These are phyloP conservation scores for Sericinus montela DNA, from an alignment of 2,888 invertebrate species.

Conservation along the genomic window DNA sequence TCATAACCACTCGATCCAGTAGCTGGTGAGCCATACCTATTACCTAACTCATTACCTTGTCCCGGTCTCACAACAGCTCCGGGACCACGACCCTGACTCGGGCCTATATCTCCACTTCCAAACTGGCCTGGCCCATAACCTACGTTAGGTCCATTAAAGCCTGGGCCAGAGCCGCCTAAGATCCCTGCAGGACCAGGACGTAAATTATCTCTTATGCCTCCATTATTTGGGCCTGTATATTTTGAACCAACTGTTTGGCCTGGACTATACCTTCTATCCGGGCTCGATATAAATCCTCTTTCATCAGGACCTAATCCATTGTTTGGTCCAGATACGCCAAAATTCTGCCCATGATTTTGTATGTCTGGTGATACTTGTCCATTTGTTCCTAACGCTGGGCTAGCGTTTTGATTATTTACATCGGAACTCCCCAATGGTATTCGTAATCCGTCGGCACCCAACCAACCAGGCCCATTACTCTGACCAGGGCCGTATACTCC, in stretches of 20 bases:
- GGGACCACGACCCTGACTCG: conserved; percentile 1
- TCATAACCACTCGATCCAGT: conserved; percentile 1
- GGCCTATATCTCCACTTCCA: conserved; percentile 20
- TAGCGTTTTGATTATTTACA: neutral
- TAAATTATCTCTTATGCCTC: neutral
- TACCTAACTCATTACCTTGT: neutral
- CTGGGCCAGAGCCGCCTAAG: neutral
- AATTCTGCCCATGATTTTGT: neutral
- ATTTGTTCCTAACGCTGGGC: conserved; percentile 3
- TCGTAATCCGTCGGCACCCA: neutral
- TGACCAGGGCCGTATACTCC: conserved; percentile 16
- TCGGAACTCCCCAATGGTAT: neutral
- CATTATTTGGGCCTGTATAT: conserved; percentile 20
- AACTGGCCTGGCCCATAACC: conserved; percentile 6
- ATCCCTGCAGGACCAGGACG: neutral
- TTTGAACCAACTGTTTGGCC: conserved; percentile 27
- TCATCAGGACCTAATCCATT: conserved; percentile 10
- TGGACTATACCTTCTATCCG: conserved; percentile 12
- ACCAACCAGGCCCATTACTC: conserved; percentile 1
- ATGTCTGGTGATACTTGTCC: conserved; percentile 1
- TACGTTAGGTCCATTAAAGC: neutral
- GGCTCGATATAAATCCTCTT: neutral
- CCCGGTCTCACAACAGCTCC: neutral
- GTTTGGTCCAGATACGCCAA: neutral
- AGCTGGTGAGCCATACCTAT: conserved; percentile 8